Evolutionary conservation across 2,888 invertebrate genomes (phyloP).

Genomic region (Synergus laeviventris): DNA sequence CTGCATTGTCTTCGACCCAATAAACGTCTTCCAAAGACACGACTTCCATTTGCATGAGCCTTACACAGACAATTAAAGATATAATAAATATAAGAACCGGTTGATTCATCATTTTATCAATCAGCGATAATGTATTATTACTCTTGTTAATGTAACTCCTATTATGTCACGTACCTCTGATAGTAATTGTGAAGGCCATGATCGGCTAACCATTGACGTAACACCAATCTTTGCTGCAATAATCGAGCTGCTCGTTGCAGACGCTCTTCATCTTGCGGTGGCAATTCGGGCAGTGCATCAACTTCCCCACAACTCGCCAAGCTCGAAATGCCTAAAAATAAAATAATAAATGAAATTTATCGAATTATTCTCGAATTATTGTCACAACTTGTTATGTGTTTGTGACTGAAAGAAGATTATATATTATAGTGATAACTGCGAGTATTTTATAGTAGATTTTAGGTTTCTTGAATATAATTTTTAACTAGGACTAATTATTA

Average conservation of each 20-base stretch:
- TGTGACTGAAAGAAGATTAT: too few species aligned
- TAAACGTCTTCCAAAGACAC: constrained; percentile 93
- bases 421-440: too few species aligned
- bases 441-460: too few species aligned
- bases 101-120: background rate
- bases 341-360: constrained; percentile 43
- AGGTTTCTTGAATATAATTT: too few species aligned
- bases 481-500: too few species aligned
- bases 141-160: background rate
- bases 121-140: background rate
- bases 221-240: constrained; percentile 88
- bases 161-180: constrained; percentile 78
- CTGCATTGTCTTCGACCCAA: constrained; percentile 90
- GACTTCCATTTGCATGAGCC: constrained; percentile 87
- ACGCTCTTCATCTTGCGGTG: constrained; percentile 89
- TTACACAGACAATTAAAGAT: constrained; percentile 64
- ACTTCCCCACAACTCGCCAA: constrained; percentile 88
- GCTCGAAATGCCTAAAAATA: constrained; percentile 85
- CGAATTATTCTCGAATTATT: constrained; percentile 13
- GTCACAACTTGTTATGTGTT: too few species aligned
- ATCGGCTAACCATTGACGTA: constrained; percentile 90
- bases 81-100: background rate
- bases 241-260: constrained; percentile 88
- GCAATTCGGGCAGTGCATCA: constrained; percentile 88
- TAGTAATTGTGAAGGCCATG: constrained; percentile 86